Evolutionary conservation across 2,113 vertebrate species (phyloP).

Genomic region (Anoura caudifer): DNA sequence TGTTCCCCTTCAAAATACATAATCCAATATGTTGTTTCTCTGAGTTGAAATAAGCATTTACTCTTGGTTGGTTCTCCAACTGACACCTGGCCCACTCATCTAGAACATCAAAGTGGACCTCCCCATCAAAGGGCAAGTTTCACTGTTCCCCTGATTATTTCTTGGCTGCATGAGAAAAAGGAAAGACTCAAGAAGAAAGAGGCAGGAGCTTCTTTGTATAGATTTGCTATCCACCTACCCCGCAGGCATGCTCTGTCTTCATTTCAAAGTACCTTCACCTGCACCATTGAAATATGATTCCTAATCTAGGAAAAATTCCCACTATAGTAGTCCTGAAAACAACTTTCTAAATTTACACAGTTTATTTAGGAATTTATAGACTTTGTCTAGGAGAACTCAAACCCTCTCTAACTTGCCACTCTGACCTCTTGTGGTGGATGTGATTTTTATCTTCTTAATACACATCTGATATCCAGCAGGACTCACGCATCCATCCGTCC

Average conservation of each 20-base stretch:
- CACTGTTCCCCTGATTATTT: not conserved
- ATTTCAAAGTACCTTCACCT: slow-evolving; percentile 51
- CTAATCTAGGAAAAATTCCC: slow-evolving; percentile 46
- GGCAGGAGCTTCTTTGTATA: not conserved
- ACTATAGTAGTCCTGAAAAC: slow-evolving; percentile 46
- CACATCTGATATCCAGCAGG: not conserved
- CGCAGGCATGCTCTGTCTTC: slow-evolving; percentile 30
- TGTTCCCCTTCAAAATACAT: not conserved
- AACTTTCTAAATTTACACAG: slow-evolving; percentile 55
- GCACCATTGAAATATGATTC: slow-evolving; percentile 45
- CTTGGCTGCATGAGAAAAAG: slow-evolving; percentile 20
- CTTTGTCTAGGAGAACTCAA: not conserved
- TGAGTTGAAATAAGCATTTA: not conserved
- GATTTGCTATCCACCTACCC: not conserved
- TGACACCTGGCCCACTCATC: not conserved
- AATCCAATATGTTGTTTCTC: not conserved
- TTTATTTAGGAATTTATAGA: slow-evolving; percentile 54
- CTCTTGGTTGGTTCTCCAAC: not conserved
- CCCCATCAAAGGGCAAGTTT: not conserved
- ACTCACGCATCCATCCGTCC: not conserved
- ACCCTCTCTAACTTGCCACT: not conserved
- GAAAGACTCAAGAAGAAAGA: slow-evolving; percentile 9
- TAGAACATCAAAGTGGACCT: not conserved
- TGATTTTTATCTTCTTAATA: not conserved
- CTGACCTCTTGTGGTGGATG: not conserved